These are phyloP conservation scores for Thymallus thymallus DNA, from an alignment of 2,113 vertebrate genomes.

Conservation along the genomic window DNA sequence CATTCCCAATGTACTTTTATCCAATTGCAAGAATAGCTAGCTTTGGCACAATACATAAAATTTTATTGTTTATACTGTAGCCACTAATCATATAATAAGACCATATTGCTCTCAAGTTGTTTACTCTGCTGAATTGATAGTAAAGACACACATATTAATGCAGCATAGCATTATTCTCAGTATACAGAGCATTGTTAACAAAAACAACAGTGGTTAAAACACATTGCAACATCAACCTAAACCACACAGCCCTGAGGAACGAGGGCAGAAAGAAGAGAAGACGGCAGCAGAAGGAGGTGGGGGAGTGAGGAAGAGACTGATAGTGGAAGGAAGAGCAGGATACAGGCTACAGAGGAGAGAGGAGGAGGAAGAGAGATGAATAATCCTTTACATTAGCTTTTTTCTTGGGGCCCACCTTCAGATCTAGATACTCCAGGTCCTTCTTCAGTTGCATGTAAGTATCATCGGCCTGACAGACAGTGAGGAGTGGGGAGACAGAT, in stretches of 20 bases:
- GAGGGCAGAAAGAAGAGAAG: constrained; percentile 33
- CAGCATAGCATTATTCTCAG: background rate
- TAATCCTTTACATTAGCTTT: constrained; percentile 8
- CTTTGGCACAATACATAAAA: background rate
- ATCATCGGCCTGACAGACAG: constrained; percentile 87
- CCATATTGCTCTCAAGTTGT: background rate
- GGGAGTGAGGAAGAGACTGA: background rate
- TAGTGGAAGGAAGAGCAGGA: constrained; percentile 28
- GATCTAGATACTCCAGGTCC: constrained; percentile 97
- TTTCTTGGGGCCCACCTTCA: constrained; percentile 85
- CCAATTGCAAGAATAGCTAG: background rate
- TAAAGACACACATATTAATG: background rate
- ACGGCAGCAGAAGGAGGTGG: constrained; percentile 21
- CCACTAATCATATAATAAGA: background rate
- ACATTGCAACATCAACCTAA: constrained; percentile 7
- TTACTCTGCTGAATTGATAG: constrained; percentile 7
- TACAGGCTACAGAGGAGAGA: constrained; percentile 39
- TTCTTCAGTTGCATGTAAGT: constrained; percentile 98
- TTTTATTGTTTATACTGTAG: background rate
- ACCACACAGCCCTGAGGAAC: constrained; percentile 16
- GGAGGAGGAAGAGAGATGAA: constrained; percentile 35
- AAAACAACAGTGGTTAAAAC: constrained; percentile 3
- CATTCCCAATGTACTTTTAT: background rate
- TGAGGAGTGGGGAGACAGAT: constrained; percentile 68
- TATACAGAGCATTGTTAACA: background rate